A percentile compares a stretch with the other conserved stretches of the same genome.
These are phyloP conservation scores for Macaca fascicularis DNA, from an alignment of 2,113 vertebrate species.

Conservation along the genomic window DNA sequence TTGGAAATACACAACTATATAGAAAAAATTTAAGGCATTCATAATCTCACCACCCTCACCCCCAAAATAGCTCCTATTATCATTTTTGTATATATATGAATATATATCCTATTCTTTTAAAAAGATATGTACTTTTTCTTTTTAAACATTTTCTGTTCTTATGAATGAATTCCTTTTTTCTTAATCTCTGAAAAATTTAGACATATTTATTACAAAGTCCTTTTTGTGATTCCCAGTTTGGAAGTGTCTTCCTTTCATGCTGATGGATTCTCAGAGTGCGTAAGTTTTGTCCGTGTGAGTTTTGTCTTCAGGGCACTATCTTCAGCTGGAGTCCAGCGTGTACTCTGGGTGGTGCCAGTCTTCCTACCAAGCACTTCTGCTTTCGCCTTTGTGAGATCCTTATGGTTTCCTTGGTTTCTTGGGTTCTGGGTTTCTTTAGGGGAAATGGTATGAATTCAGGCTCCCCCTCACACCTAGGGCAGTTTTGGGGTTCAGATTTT, in stretches of 20 bases:
- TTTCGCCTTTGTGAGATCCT: neutral
- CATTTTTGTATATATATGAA: neutral
- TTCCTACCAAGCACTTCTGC: neutral
- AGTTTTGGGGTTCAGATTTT: neutral
- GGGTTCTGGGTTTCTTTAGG: neutral
- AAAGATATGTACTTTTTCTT: neutral
- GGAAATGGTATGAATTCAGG: neutral
- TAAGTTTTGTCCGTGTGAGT: neutral
- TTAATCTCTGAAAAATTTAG: neutral
- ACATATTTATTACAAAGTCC: neutral
- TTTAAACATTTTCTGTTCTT: neutral
- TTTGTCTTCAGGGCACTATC: neutral
- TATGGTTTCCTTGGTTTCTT: neutral
- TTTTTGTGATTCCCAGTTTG: neutral
- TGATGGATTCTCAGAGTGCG: neutral
- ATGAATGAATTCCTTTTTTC: neutral
- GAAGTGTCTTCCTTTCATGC: neutral
- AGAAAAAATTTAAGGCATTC: neutral
- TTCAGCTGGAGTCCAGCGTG: neutral
- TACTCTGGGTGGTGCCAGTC: neutral
- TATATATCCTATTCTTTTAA: neutral
- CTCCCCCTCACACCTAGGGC: neutral
- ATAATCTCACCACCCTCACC: no score
- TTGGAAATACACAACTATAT: neutral
- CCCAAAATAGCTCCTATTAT: neutral